phyloP scores from a whole-genome alignment of 2,113 vertebrate genomes.

The Callipepla squamata region DNA sequence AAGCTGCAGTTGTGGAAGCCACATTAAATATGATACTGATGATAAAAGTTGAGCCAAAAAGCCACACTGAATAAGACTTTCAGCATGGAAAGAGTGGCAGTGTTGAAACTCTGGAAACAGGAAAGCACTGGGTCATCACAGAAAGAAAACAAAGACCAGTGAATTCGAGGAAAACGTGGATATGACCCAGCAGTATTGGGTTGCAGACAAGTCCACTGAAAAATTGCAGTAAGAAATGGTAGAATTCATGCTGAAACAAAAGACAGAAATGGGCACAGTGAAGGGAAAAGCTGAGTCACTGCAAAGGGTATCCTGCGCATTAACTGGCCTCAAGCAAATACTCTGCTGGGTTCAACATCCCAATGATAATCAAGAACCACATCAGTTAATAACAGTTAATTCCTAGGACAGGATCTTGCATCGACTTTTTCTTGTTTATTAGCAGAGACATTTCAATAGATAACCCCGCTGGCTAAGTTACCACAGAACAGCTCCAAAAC shows the following conservation, averaged over 20 bases:
- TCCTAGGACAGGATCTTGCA: not conserved
- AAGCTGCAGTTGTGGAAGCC: not conserved
- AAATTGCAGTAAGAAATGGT: not conserved
- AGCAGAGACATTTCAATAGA: not conserved
- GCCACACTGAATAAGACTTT: not conserved
- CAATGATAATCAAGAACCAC: not conserved
- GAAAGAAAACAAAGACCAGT: not conserved
- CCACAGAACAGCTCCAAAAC: not conserved
- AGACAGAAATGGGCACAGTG: not conserved
- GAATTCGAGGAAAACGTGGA: not conserved
- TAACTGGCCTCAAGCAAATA: not conserved
- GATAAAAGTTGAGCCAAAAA: not conserved
- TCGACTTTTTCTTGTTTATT: not conserved
- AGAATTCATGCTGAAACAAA: not conserved
- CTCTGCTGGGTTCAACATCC: not conserved
- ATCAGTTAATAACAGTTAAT: not conserved
- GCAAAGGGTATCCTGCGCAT: not conserved
- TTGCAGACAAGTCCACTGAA: not conserved
- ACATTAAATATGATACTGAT: not conserved
- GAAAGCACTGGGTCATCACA: not conserved
- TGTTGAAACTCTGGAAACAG: not conserved
- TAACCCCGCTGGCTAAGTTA: not conserved
- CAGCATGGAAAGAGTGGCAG: not conserved
- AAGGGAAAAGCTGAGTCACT: not conserved
- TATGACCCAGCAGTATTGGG: not conserved